These are phyloP conservation scores for Tetragonisca angustula DNA, from an alignment of 2,888 invertebrate species.

Conservation along the genomic window DNA sequence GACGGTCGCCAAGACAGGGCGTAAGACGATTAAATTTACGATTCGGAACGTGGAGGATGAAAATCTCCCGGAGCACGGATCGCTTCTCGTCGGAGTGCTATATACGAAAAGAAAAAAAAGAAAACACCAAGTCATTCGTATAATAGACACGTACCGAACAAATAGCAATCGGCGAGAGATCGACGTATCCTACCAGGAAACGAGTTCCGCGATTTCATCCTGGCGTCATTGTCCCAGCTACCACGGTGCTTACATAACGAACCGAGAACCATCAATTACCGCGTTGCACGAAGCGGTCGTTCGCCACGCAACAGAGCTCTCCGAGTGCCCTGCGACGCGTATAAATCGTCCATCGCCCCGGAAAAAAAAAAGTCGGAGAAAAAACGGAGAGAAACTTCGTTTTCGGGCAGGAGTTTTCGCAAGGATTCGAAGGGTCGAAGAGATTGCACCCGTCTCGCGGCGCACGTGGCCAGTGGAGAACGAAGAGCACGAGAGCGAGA, in stretches of 20 bases:
- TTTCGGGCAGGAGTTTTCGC: no score
- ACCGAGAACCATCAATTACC: conserved; percentile 36
- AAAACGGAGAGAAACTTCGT: no score
- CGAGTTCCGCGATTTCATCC: conserved; percentile 14
- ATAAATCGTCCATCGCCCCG: not conserved
- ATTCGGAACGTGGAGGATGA: no score
- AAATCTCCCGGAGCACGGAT: not conserved
- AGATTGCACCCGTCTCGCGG: not conserved
- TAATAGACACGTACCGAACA: not conserved
- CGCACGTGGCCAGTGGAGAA: conserved; percentile 25
- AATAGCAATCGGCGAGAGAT: not conserved
- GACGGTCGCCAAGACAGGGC: no score
- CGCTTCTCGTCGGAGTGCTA: no score
- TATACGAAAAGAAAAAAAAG: not conserved
- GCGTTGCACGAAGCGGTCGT: conserved; percentile 14
- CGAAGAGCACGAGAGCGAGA: not conserved
- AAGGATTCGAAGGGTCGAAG: not conserved
- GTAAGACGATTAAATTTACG: no score
- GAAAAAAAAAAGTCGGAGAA: not conserved
- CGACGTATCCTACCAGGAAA: conserved; percentile 1
- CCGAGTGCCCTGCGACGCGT: not conserved
- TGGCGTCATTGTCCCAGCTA: conserved; percentile 21
- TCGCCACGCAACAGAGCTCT: not conserved
- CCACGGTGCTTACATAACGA: conserved; percentile 11
- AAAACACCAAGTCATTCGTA: not conserved